Evolutionary conservation across 2,113 vertebrate species (phyloP).

Genomic region (Ageneiosus marmoratus): DNA sequence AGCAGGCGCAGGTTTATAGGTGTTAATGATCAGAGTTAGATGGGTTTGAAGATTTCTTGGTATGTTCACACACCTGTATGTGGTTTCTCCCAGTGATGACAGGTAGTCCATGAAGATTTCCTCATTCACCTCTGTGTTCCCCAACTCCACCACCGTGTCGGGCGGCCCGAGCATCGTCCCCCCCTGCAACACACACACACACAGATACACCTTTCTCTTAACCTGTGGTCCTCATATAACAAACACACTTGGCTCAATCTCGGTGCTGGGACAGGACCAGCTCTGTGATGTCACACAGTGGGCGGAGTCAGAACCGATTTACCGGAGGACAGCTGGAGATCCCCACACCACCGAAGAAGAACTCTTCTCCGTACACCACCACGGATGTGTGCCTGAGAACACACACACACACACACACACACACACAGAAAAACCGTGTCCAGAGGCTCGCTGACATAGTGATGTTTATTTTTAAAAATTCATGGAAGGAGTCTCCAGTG

Average conservation of each 20-base stretch:
- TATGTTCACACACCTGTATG: slow-evolving; percentile 78
- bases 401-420: slow-evolving; percentile 39
- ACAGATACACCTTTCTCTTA: not conserved
- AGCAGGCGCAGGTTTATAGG: not conserved
- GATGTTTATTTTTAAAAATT: not conserved
- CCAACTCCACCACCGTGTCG: slow-evolving; percentile 88
- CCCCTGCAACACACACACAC: slow-evolving; percentile 70
- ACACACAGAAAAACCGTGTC: not conserved
- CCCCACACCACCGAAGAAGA: slow-evolving; percentile 83
- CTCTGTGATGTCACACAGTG: not conserved
- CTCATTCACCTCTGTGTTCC: slow-evolving; percentile 87
- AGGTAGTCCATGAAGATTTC: slow-evolving; percentile 89
- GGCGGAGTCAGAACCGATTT: slow-evolving; percentile 55
- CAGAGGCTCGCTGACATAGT: not conserved
- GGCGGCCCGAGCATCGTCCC: slow-evolving; percentile 91
- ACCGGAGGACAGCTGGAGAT: slow-evolving; percentile 87
- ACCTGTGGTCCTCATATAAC: not conserved
- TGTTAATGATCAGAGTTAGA: too few species aligned
- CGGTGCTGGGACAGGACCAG: too few species aligned
- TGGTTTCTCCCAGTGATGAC: slow-evolving; percentile 82
- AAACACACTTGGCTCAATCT: not conserved
- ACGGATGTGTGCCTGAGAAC: slow-evolving; percentile 84
- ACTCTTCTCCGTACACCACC: slow-evolving; percentile 87
- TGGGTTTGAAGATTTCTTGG: too few species aligned
- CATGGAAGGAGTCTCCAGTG: not conserved